phyloP scores from a whole-genome alignment of 2,797 vertebrate genomes.

The Emys orbicularis region DNA sequence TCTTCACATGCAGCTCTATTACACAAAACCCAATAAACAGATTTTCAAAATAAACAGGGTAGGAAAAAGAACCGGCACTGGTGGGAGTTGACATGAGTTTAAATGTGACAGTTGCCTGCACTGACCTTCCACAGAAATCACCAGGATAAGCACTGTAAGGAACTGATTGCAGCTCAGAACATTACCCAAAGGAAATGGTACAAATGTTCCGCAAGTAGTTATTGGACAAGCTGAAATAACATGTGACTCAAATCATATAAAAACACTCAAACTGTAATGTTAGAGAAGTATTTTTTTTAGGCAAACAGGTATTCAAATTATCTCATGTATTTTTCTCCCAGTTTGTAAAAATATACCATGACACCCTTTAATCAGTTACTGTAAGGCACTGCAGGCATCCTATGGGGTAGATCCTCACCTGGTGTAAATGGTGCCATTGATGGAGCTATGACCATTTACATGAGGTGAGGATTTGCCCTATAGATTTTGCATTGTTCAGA shows the following conservation, averaged over 20 bases:
- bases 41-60: slow-evolving; percentile 2
- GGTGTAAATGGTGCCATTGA: not conserved
- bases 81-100: slow-evolving; percentile 41
- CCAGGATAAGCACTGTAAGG: slow-evolving; percentile 16
- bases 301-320: not conserved
- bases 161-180: slow-evolving; percentile 31
- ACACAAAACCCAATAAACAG: slow-evolving; percentile 19
- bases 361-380: not conserved
- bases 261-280: slow-evolving; percentile 8
- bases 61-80: slow-evolving; percentile 16
- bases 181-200: slow-evolving; percentile 19
- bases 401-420: not conserved
- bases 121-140: slow-evolving; percentile 27
- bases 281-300: not conserved
- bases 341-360: not conserved
- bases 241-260: not conserved
- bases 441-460: not conserved
- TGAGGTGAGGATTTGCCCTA: not conserved
- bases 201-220: slow-evolving; percentile 27
- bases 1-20: not conserved
- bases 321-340: not conserved
- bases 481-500: not conserved
- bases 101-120: slow-evolving; percentile 34
- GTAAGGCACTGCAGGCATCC: not conserved
- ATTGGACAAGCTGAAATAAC: slow-evolving; percentile 21